Evolutionary conservation across 2,113 vertebrate species (phyloP).

Genomic region (Herpetotheres cachinnans): DNA sequence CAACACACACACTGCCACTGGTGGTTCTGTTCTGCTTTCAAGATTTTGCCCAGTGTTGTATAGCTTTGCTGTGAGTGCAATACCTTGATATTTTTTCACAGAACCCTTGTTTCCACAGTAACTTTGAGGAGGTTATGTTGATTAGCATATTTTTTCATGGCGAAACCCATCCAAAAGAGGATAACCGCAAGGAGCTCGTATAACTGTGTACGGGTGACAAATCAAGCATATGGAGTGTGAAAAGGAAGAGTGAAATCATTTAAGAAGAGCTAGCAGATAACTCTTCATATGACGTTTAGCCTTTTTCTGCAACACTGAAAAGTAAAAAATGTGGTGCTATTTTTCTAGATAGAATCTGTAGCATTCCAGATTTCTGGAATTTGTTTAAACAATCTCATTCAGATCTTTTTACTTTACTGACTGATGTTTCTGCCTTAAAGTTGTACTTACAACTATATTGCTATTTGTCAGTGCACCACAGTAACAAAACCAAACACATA

Average conservation of each 20-base stretch:
- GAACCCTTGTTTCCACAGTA: not conserved
- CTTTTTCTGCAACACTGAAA: not conserved
- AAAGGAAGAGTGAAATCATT: slow-evolving; percentile 11
- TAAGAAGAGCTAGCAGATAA: not conserved
- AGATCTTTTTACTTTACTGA: not conserved
- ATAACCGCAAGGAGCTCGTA: not conserved
- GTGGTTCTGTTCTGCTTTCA: not conserved
- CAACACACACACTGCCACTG: not conserved
- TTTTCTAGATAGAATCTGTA: not conserved
- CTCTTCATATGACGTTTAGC: not conserved
- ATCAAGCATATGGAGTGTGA: slow-evolving; percentile 39
- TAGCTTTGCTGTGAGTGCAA: not conserved
- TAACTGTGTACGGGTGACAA: not conserved
- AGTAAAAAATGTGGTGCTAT: not conserved
- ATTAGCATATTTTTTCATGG: not conserved
- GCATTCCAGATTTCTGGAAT: not conserved
- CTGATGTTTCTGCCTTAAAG: not conserved
- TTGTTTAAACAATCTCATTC: not conserved
- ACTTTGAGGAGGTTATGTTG: slow-evolving; percentile 4
- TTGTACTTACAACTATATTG: not conserved
- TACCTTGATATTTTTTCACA: not conserved
- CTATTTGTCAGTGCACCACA: not conserved
- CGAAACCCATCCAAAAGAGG: not conserved
- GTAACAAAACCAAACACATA: not conserved
- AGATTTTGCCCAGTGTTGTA: not conserved